Evolutionary conservation across 2,797 vertebrate genomes (phyloP).

Genomic region (Carapus acus): DNA sequence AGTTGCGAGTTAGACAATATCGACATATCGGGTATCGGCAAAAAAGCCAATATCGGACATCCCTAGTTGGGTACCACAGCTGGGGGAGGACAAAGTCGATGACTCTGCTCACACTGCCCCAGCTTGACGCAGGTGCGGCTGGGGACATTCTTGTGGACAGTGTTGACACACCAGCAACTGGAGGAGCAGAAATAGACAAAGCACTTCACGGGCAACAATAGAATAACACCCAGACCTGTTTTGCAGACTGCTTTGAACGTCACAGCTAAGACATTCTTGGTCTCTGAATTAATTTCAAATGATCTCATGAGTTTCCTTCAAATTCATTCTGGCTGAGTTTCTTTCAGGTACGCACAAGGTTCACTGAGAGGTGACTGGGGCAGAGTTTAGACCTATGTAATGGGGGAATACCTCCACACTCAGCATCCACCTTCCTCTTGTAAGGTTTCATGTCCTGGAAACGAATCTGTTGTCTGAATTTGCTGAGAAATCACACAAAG

Average conservation of each 20-base stretch:
- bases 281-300: not conserved
- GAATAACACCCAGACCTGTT: constrained; percentile 40
- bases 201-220: constrained; percentile 22
- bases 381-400: no score
- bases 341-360: no score
- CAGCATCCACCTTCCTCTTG: no score
- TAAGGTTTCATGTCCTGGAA: no score
- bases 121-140: constrained; percentile 63
- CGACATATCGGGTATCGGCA: no score
- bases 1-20: no score
- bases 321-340: not conserved
- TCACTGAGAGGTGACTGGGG: no score
- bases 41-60: no score
- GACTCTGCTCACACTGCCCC: constrained; percentile 66
- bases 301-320: not conserved
- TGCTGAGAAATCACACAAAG: no score
- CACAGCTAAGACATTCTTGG: constrained; percentile 10
- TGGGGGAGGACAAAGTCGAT: constrained; percentile 68
- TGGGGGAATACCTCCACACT: no score
- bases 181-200: constrained; percentile 33
- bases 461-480: no score
- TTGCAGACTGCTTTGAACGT: constrained; percentile 32
- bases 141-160: constrained; percentile 70
- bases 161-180: constrained; percentile 55
- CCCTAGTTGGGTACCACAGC: no score